Evolutionary conservation across 1,140 invertebrate genomes (phyloP).

Genomic region (Drosophila pachea): DNA sequence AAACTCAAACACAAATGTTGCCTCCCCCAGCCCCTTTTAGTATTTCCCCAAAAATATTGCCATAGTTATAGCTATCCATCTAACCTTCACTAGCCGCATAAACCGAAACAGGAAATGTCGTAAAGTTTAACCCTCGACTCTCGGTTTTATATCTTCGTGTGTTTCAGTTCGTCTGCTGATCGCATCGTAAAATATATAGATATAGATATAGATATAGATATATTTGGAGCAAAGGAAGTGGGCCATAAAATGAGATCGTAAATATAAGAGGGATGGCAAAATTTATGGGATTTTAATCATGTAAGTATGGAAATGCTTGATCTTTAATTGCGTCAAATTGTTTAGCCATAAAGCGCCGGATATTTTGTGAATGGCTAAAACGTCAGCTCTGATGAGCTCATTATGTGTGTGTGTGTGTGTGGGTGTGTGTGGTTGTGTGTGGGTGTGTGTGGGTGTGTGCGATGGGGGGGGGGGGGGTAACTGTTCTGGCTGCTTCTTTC

Average conservation of each 20-base stretch:
- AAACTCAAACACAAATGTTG: too few relatives aligned
- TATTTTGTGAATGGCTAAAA: background rate
- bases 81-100: background rate
- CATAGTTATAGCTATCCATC: background rate
- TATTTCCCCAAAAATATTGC: background rate
- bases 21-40: too few relatives aligned
- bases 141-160: background rate
- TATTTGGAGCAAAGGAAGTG: constrained; percentile 7
- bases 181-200: constrained; percentile 19
- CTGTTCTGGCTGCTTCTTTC: too few relatives aligned
- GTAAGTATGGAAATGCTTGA: constrained; percentile 10
- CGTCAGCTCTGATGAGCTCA: too few relatives aligned
- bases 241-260: constrained; percentile 17
- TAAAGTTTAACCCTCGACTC: constrained; percentile 18
- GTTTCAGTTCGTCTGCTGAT: background rate
- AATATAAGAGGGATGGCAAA: constrained; percentile 21
- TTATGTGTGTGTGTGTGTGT: background rate
- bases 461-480: too few relatives aligned
- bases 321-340: constrained; percentile 13
- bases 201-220: constrained; percentile 9
- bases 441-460: background rate
- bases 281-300: constrained; percentile 42
- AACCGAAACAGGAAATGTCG: constrained; percentile 19
- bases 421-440: background rate
- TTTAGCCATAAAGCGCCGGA: background rate